phyloP scores from a whole-genome alignment of 2,888 invertebrate species.

The Ophion ventricosus region DNA sequence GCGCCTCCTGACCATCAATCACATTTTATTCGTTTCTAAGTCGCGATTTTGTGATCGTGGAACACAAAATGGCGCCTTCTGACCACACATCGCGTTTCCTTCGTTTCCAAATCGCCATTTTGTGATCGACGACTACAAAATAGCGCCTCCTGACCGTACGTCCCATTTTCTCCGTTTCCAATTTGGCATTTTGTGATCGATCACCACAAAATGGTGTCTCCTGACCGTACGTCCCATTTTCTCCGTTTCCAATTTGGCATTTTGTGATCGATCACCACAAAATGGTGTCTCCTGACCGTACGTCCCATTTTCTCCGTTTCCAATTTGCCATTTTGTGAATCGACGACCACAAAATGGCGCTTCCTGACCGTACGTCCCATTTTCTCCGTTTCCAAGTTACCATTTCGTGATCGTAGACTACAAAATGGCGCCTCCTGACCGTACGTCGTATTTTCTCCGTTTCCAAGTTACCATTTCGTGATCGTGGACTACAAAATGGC shows the following conservation, averaged over 20 bases:
- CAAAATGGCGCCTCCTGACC: not conserved
- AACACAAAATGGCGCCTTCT: not conserved
- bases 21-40: no score
- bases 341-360: not conserved
- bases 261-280: not conserved
- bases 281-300: not conserved
- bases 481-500: not conserved
- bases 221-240: no score
- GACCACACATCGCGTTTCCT: no score
- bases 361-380: no score
- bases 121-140: not conserved
- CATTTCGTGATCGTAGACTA: not conserved
- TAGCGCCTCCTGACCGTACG: no score
- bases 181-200: not conserved
- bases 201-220: not conserved
- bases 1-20: no score
- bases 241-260: no score
- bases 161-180: not conserved
- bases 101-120: not conserved
- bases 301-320: not conserved
- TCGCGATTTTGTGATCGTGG: not conserved
- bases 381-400: not conserved
- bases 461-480: not conserved
- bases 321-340: no score
- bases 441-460: no score